Conservation (phyloP, 2,888 invertebrate species). For the Ametastegia equiseti region DNA sequence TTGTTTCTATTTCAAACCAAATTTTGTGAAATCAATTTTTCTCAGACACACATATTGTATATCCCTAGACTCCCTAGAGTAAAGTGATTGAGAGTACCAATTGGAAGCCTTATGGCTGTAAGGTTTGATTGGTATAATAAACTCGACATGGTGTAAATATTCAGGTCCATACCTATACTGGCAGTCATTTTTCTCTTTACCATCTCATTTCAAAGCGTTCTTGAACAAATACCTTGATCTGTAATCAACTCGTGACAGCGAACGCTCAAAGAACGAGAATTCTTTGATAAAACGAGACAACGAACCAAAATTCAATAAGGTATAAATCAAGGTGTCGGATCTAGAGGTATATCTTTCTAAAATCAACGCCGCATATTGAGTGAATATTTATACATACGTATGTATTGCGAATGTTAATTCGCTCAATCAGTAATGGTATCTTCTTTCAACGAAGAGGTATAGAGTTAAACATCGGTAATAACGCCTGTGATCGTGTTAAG, state of each 20-base stretch:
- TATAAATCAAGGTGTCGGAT: background rate
- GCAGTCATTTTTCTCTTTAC: background rate
- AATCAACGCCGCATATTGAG: background rate
- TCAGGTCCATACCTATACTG: background rate
- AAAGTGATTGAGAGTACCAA: background rate
- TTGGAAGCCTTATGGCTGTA: background rate
- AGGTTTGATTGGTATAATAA: background rate
- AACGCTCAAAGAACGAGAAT: background rate
- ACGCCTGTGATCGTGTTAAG: constrained; percentile 35
- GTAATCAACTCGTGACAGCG: background rate
- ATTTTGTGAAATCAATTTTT: background rate
- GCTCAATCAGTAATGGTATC: constrained; percentile 12
- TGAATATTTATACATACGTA: background rate
- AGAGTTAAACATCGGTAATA: constrained; percentile 14
- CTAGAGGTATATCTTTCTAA: background rate
- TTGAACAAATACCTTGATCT: constrained; percentile 1
- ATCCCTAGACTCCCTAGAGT: no score
- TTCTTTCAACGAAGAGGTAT: background rate
- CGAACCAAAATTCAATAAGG: constrained; percentile 7
- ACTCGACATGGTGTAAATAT: constrained; percentile 10
- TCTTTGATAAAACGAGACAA: constrained; percentile 20
- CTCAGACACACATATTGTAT: background rate
- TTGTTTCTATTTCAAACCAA: no score
- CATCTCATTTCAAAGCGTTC: constrained; percentile 9
- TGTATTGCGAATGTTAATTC: background rate